Percentiles rank a stretch among this genome's conserved stretches.
These are phyloP conservation scores for Thera obeliscata DNA, from an alignment of 2,888 invertebrate genomes.

Conservation along the genomic window DNA sequence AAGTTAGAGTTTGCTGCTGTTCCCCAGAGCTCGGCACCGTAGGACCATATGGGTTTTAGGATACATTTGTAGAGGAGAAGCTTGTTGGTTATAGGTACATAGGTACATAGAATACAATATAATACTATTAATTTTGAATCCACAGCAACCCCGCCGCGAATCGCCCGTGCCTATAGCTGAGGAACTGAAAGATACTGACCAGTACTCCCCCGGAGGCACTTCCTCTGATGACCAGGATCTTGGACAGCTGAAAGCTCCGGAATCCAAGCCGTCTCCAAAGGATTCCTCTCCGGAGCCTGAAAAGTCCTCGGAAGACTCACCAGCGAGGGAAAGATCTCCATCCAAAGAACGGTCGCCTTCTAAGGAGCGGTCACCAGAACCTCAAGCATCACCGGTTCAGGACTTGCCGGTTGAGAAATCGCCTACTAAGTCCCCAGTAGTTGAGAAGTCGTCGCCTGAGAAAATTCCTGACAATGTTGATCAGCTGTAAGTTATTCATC, in stretches of 20 bases:
- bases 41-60: too few relatives aligned
- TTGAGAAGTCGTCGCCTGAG: background rate
- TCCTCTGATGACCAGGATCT: slow-evolving; percentile 16
- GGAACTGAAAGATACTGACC: slow-evolving; percentile 49
- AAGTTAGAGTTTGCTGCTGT: too few relatives aligned
- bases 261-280: background rate
- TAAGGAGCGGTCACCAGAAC: background rate
- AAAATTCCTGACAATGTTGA: slow-evolving; percentile 47
- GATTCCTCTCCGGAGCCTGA: background rate
- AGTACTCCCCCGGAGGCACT: slow-evolving; percentile 45
- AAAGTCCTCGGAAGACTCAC: slow-evolving; percentile 11
- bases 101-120: too few relatives aligned
- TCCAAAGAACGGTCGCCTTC: slow-evolving; percentile 6
- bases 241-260: slow-evolving; percentile 13
- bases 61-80: too few relatives aligned
- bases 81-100: too few relatives aligned
- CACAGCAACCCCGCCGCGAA: slow-evolving; percentile 58
- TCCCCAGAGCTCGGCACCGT: too few relatives aligned
- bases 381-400: background rate
- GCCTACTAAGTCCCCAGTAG: background rate
- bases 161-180: slow-evolving; percentile 63
- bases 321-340: slow-evolving; percentile 9
- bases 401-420: slow-evolving; percentile 3
- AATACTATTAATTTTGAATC: background rate
- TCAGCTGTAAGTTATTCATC: slow-evolving; percentile 26